A percentile compares a stretch with the other conserved stretches of the same genome.
Conservation (phyloP, 2,113 vertebrate species). For the Irena cyanogastra region DNA sequence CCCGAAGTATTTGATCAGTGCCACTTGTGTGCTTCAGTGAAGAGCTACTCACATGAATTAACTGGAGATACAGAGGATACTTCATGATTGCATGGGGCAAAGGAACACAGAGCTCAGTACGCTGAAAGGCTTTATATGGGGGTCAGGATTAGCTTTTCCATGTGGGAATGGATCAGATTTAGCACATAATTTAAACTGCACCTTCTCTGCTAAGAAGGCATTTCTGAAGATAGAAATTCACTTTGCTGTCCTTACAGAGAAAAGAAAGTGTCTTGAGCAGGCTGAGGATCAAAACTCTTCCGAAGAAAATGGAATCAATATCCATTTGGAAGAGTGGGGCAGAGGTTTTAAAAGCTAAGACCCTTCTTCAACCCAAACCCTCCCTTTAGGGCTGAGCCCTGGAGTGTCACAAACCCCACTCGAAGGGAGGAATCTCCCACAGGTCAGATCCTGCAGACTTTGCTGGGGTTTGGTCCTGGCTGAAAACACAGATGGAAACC, state of each 20-base stretch:
- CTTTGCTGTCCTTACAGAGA: not conserved
- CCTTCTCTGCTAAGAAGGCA: not conserved
- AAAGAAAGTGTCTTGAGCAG: not conserved
- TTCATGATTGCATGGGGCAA: not conserved
- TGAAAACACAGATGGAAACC: not conserved
- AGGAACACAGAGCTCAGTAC: not conserved
- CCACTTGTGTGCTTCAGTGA: not conserved
- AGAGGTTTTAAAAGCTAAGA: not conserved
- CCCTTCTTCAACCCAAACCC: not conserved
- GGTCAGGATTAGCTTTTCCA: not conserved
- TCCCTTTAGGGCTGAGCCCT: not conserved
- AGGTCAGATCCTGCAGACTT: not conserved
- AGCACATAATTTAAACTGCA: not conserved
- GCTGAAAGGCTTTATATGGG: not conserved
- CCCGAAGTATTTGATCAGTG: not conserved
- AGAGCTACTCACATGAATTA: not conserved
- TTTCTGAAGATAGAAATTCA: not conserved
- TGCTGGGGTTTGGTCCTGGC: not conserved
- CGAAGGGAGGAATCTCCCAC: not conserved
- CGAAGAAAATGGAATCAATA: rapidly evolving
- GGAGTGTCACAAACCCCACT: not conserved
- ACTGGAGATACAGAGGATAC: not conserved
- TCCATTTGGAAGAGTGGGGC: not conserved
- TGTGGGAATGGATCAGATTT: not conserved
- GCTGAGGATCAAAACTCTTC: not conserved